Percentiles rank a stretch among this genome's conserved stretches.
Evolutionary conservation across 2,113 vertebrate species (phyloP).

Genomic region (Anser cygnoides): DNA sequence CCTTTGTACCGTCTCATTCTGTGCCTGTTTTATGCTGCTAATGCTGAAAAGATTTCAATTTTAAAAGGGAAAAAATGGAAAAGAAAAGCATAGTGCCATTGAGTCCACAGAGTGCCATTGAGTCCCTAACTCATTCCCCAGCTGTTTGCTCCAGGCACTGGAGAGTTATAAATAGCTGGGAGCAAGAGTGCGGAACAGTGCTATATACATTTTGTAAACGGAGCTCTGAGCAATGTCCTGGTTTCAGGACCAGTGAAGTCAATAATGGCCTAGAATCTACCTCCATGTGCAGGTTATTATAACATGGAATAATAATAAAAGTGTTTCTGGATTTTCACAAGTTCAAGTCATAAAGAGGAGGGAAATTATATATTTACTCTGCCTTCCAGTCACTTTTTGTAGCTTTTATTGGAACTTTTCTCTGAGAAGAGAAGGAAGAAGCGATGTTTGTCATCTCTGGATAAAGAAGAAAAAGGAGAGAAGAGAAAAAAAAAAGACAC

Average conservation of each 20-base stretch:
- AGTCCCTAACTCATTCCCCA: not conserved
- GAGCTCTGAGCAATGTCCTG: not conserved
- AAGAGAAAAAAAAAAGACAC: not conserved
- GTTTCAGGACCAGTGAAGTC: not conserved
- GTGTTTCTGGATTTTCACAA: not conserved
- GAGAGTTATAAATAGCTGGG: constrained; percentile 2
- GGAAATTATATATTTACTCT: not conserved
- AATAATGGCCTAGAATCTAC: not conserved
- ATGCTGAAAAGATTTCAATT: not conserved
- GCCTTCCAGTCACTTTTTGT: not conserved
- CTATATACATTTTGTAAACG: not conserved
- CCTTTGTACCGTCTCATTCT: not conserved
- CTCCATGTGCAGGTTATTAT: not conserved
- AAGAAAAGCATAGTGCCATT: not conserved
- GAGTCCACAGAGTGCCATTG: not conserved
- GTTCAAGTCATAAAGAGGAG: not conserved
- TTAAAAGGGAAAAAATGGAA: not conserved
- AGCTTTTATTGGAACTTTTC: not conserved
- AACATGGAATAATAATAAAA: not conserved
- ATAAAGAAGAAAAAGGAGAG: not conserved
- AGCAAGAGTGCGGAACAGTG: not conserved
- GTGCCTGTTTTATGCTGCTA: not conserved
- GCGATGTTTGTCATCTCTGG: not conserved
- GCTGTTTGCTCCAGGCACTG: not conserved
- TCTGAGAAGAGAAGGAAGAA: not conserved